Evolutionary conservation across 2,888 invertebrate genomes (phyloP).

Genomic region (Cheilosia grossa): DNA sequence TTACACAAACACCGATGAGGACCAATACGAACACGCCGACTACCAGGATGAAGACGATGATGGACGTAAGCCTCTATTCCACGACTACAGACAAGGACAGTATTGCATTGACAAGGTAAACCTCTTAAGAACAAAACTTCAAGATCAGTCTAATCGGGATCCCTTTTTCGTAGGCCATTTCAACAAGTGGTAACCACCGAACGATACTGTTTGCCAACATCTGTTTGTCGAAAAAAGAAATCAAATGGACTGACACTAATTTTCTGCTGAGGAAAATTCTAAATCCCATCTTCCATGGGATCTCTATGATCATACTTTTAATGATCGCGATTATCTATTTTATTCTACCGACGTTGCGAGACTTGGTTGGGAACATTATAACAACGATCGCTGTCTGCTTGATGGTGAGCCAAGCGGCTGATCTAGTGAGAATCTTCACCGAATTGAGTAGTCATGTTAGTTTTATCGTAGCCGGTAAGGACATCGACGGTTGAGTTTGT

Average conservation of each 20-base stretch:
- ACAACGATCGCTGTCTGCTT: constrained; percentile 92
- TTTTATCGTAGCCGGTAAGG: constrained; percentile 90
- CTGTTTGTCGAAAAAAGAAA: constrained; percentile 88
- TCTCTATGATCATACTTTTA: constrained; percentile 88
- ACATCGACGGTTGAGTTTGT: neutral
- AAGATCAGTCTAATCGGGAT: neutral
- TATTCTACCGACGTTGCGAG: constrained; percentile 90
- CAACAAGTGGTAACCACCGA: constrained; percentile 81
- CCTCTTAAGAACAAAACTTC: neutral
- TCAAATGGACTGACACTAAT: constrained; percentile 89
- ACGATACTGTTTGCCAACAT: constrained; percentile 88
- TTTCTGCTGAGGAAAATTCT: constrained; percentile 90
- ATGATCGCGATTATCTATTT: constrained; percentile 91
- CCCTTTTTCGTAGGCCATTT: constrained; percentile 78
- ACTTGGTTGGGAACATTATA: constrained; percentile 92
- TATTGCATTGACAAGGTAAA: constrained; percentile 92
- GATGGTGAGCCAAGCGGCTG: constrained; percentile 90
- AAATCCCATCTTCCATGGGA: constrained; percentile 90
- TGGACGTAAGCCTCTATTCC: constrained; percentile 84
- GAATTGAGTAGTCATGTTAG: constrained; percentile 92
- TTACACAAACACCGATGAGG: constrained; percentile 85
- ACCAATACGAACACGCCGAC: constrained; percentile 78
- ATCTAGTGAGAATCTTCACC: constrained; percentile 90
- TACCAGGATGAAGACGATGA: constrained; percentile 84
- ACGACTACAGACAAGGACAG: constrained; percentile 89